Conservation (phyloP, 2,113 vertebrate species). For the Recurvirostra avosetta region DNA sequence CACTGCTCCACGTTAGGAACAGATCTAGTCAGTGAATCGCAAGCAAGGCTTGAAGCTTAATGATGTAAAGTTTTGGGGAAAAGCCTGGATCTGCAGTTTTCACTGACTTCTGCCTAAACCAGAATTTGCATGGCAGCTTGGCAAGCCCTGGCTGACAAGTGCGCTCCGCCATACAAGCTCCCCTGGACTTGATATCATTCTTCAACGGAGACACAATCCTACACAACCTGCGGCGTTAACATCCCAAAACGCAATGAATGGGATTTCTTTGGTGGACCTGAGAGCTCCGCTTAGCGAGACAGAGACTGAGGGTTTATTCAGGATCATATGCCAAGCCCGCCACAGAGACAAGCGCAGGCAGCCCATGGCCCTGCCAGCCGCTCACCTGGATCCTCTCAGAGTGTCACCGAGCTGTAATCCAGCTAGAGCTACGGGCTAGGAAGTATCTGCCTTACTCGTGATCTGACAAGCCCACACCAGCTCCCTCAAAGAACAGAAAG, state of each 20-base stretch:
- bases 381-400: rapidly evolving
- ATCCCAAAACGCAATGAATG: rapidly evolving
- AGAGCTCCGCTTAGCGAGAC: background rate
- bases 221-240: background rate
- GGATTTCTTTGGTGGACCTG: background rate
- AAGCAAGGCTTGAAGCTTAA: background rate
- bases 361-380: rapidly evolving
- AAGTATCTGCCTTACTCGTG: background rate
- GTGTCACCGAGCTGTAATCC: background rate
- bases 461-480: background rate
- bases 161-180: rapidly evolving
- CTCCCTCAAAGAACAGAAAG: background rate
- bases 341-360: background rate
- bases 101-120: background rate
- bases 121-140: background rate
- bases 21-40: background rate
- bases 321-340: background rate
- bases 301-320: background rate
- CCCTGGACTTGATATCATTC: background rate
- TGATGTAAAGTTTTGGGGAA: background rate
- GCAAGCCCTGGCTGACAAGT: background rate
- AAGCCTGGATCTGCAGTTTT: background rate
- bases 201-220: background rate
- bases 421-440: background rate
- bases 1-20: background rate